Evolutionary conservation across 1,140 invertebrate species (phyloP), one percentile per base, ranked within the genome.

Genomic region (Lasioglossum baleicum): DNA sequence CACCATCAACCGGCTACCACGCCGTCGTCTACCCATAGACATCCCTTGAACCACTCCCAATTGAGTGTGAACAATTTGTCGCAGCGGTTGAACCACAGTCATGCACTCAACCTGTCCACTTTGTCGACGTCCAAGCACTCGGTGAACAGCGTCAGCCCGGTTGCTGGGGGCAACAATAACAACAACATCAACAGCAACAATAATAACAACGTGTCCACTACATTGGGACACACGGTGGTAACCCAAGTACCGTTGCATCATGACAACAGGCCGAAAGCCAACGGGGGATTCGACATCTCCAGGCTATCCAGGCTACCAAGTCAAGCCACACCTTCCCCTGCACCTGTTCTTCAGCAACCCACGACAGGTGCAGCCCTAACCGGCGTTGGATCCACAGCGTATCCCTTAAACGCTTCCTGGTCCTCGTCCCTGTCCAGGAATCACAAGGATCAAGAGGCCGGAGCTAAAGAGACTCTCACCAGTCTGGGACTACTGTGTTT

Each of bases 401-500:
- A 88, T 42, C 92, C 91, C 8, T 82, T 93, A 56, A 95, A 94
- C 75, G 93, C 93, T 56, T 95, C 94, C 70, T 93, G 93, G 90
- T 94, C 93, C 20, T 91, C 93, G 7, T 92, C 92, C 58, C 78
- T 92, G 15, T 93, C 84, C 83, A 94, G 93, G 89, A 90, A 91
- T 77, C 88, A 93, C 94, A 93, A 84, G 89, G 91, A 65, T 88
- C 93, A 76, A 92, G 92, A 93, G 73, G 93, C 95, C 8, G 96
- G 96, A 0, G 95, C 96, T 13, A 95, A 96, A 86, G 97, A 97
- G 91, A 97, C 96, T 89, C 91, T 98, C n/a, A 96, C 97, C 6
- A 97, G 97, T 42, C 92, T 98, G 53, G 97, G 97, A 2, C 90
- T 98, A n/a, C 91, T 98, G 69, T 98, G 97, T 86, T 93, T 98